These are phyloP conservation scores for Lasioglossum zephyrum DNA, from an alignment of 2,888 invertebrate genomes.

Conservation along the genomic window DNA sequence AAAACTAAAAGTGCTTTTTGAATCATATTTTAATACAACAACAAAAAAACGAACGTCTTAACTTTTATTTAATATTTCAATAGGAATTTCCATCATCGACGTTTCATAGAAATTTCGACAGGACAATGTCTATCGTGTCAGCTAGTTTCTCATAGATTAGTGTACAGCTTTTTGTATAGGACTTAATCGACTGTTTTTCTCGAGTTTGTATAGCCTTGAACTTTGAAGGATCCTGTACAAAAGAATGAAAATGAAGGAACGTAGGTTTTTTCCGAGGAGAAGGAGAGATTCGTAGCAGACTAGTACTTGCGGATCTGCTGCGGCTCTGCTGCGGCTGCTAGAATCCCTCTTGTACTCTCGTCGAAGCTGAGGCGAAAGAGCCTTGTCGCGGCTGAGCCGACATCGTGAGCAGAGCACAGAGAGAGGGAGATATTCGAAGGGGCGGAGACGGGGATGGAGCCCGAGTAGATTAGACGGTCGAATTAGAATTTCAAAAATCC, in stretches of 20 bases:
- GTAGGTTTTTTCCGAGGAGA: background rate
- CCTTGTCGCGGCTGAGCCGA: constrained; percentile 20
- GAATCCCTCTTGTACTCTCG: background rate
- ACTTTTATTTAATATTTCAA: too few relatives aligned
- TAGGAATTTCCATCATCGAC: too few relatives aligned
- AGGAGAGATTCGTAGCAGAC: background rate
- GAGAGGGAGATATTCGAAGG: constrained; percentile 22
- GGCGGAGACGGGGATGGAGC: background rate
- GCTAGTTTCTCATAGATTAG: too few relatives aligned
- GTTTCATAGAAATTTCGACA: too few relatives aligned
- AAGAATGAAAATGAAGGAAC: background rate
- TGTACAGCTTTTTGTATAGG: too few relatives aligned
- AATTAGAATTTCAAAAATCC: constrained; percentile 78
- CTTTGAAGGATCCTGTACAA: background rate
- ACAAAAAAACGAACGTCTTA: too few relatives aligned
- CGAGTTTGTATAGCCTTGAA: background rate
- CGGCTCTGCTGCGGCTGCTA: background rate
- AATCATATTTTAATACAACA: too few relatives aligned
- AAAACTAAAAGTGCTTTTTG: too few relatives aligned
- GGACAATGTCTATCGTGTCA: too few relatives aligned
- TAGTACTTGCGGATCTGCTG: background rate
- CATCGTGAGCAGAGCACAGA: background rate
- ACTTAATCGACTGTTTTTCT: too few relatives aligned
- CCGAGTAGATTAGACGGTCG: constrained; percentile 61
- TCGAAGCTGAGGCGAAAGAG: constrained; percentile 8